Conservation (phyloP, 35 echinoderm and acorn worm species). For the Heliocidaris tuberculata region DNA sequence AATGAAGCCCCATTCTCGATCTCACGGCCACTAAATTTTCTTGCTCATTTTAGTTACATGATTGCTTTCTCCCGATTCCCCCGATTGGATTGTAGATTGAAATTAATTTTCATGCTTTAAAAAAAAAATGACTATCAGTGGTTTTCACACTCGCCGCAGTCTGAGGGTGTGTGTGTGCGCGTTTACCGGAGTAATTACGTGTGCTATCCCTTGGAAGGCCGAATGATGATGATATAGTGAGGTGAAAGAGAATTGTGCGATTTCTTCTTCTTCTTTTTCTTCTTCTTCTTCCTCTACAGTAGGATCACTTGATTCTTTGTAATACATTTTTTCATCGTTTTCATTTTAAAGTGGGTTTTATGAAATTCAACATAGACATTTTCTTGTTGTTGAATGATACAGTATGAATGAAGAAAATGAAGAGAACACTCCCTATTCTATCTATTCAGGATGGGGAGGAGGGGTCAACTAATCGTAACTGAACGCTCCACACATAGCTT, state of each 20-base stretch:
- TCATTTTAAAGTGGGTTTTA: too few relatives aligned
- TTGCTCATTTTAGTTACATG: neutral
- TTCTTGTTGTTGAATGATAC: too few relatives aligned
- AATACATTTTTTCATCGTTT: too few relatives aligned
- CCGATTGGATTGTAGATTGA: neutral
- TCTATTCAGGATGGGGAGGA: too few relatives aligned
- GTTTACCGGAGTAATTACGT: neutral
- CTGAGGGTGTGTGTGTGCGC: neutral
- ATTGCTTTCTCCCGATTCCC: neutral
- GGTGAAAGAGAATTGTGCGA: neutral
- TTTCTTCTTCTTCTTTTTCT: neutral
- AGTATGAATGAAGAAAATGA: too few relatives aligned
- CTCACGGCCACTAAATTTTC: neutral
- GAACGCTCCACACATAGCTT: too few relatives aligned
- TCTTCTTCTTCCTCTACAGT: neutral
- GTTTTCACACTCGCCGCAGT: neutral
- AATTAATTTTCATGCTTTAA: neutral
- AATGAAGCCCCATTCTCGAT: neutral
- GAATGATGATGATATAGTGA: neutral
- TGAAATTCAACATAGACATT: too few relatives aligned
- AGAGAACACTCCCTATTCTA: too few relatives aligned
- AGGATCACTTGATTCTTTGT: too few relatives aligned
- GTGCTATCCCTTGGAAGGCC: neutral
- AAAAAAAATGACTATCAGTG: neutral
- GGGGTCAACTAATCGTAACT: too few relatives aligned